Evolutionary conservation across 2,888 invertebrate species (phyloP).

Genomic region (Andrena haemorrhoa): DNA sequence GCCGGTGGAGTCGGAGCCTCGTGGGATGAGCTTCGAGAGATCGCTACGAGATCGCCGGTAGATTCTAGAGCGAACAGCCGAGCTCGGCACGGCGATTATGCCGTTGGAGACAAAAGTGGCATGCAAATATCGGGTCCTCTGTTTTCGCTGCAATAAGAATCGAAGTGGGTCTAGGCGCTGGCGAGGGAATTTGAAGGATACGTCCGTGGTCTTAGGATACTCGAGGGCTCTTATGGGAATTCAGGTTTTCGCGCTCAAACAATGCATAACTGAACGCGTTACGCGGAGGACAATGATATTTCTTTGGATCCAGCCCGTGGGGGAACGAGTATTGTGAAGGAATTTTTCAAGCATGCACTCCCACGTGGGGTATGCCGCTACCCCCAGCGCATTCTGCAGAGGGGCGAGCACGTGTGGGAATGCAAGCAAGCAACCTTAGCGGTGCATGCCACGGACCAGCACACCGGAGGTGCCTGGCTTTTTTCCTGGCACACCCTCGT

Average conservation of each 20-base stretch:
- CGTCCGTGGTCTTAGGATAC: conserved; percentile 39
- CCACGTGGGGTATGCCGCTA: conserved; percentile 68
- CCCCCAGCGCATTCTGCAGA: conserved; percentile 57
- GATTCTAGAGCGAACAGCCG: not conserved
- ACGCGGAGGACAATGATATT: conserved; percentile 68
- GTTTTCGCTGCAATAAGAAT: not conserved
- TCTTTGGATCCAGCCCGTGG: conserved; percentile 60
- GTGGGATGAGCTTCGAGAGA: not conserved
- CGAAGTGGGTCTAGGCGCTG: not conserved
- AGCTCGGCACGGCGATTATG: not conserved
- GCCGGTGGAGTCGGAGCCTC: not conserved
- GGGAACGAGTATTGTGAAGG: conserved; percentile 68
- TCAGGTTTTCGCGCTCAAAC: conserved; percentile 60
- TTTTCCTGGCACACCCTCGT: conserved; percentile 65
- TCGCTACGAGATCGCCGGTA: not conserved
- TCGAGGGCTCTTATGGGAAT: conserved; percentile 53
- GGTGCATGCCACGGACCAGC: conserved; percentile 48
- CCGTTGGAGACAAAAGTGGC: not conserved
- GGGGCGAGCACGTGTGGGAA: conserved; percentile 69
- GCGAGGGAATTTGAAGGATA: not conserved
- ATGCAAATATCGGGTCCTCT: not conserved
- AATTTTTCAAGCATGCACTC: conserved; percentile 71
- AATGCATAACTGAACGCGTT: conserved; percentile 67
- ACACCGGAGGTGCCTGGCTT: conserved; percentile 41
- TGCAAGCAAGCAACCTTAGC: conserved; percentile 56